Conservation (phyloP, 2,113 vertebrate species). For the Atlantisia rogersi region DNA sequence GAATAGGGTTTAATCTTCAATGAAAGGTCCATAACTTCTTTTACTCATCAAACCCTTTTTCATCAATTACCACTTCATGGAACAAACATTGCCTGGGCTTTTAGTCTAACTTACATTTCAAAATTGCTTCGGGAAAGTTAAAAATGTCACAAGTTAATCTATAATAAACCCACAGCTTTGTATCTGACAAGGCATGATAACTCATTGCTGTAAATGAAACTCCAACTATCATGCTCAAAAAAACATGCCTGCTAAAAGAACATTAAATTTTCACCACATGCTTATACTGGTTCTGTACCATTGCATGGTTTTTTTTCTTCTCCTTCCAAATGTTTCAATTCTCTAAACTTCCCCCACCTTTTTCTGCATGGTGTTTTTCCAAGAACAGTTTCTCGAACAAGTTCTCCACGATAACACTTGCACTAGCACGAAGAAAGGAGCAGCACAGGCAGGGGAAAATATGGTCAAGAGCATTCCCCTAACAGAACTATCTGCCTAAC, state of each 20-base stretch:
- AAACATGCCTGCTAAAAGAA: conserved; percentile 18
- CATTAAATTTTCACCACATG: conserved; percentile 11
- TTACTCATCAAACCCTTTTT: conserved; percentile 19
- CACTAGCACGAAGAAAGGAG: neutral
- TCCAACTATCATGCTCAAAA: neutral
- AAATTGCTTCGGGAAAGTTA: conserved; percentile 40
- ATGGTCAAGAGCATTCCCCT: neutral
- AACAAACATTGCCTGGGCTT: neutral
- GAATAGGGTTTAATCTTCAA: conserved; percentile 5
- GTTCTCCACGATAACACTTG: neutral
- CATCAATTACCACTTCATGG: neutral
- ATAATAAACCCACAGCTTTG: conserved; percentile 41
- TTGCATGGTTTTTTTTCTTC: neutral
- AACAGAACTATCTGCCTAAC: neutral
- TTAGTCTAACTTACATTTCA: conserved; percentile 7
- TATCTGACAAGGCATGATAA: conserved; percentile 38
- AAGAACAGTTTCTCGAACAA: neutral
- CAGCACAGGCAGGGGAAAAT: neutral
- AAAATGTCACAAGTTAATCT: conserved; percentile 44
- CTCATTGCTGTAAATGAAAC: conserved; percentile 9
- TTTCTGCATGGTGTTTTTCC: neutral
- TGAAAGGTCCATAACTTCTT: conserved; percentile 26
- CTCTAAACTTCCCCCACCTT: neutral
- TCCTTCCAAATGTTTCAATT: neutral
- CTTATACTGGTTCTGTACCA: neutral